Evolutionary conservation across 2,797 vertebrate genomes (phyloP).

Genomic region (Hemibagrus guttatus): DNA sequence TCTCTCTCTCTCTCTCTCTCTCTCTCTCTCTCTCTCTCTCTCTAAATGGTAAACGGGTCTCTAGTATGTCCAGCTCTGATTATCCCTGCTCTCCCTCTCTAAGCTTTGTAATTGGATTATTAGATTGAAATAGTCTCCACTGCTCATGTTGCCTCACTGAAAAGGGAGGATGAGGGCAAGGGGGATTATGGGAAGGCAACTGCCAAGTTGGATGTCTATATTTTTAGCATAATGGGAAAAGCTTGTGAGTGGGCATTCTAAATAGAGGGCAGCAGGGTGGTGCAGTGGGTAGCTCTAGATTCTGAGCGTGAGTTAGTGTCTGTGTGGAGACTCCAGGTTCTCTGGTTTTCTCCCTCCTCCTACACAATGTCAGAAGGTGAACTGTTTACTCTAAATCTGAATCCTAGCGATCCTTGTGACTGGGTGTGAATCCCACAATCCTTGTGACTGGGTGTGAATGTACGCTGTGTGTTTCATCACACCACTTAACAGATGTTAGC

Average conservation of each 20-base stretch:
- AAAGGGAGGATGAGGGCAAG: slow-evolving; percentile 50
- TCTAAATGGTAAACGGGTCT: slow-evolving; percentile 24
- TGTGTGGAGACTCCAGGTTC: not conserved
- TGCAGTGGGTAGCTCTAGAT: not conserved
- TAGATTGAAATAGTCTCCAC: slow-evolving; percentile 76
- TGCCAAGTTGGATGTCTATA: slow-evolving; percentile 70
- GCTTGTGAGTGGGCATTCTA: not conserved
- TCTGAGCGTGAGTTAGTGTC: not conserved
- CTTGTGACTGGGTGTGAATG: not conserved
- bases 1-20: not conserved
- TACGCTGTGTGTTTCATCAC: not conserved
- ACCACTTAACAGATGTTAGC: not conserved
- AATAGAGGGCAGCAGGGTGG: not conserved
- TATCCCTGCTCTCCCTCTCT: slow-evolving; percentile 67
- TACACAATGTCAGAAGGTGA: not conserved
- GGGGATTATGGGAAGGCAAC: slow-evolving; percentile 73
- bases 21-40: not conserved
- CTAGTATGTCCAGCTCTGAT: slow-evolving; percentile 38
- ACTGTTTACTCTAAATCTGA: not conserved
- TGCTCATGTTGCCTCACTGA: slow-evolving; percentile 65
- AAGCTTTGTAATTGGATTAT: slow-evolving; percentile 83
- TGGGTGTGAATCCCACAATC: not conserved
- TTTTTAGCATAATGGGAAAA: slow-evolving; percentile 56
- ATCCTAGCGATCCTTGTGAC: not conserved
- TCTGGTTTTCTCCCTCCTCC: not conserved